Base-by-base conservation (phyloP, 2,888 invertebrate genomes). In the Cephus nigrinus region DNA sequence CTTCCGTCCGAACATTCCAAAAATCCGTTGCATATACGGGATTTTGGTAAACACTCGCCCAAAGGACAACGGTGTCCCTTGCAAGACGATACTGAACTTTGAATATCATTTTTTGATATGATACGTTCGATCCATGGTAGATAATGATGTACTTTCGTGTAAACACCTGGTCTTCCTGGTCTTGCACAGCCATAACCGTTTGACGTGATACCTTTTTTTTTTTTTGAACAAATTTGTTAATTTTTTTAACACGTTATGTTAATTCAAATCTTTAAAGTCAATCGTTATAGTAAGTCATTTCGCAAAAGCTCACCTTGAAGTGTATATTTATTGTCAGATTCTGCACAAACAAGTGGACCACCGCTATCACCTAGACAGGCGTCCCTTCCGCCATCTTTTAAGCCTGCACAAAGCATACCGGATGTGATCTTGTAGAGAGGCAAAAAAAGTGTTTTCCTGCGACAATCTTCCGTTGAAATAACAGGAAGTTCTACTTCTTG, bases 331-430 rank as follows among this genome's bases (percentile, higher is more conserved):
- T 91, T 88, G 72, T 92, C 91, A 1, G 91, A 84, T 91, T 95
- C 95, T 90, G 95, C 94, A 88, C 96, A 96, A 93, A 96, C 95
- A 75, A 96, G 93, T 4, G 96, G 96, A 32, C 96, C 96, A 9
- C 96, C 96, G 1, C 96, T 96, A 92, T 96, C 96, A 0, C 96
- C 96, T 75, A 96, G 93, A 88, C 96, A 96, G 2, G 96, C 96
- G 90, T 96, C 96, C 69, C 96, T 93, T 0, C 96, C 96, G 74
- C 96, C 96, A 81, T 96, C 93, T 88, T 96, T 96, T 86, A 94
- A 95, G 32, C 96, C 96, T 75, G 96, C 96, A 88, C 96, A 96
- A 91, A 96, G 95, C 96, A 96, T 96, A 88, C 96, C 95, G 78
- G 96, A 95, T 0, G 96, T 96, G 78, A 96, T 94, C 85, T 94